phyloP scores from a whole-genome alignment of 2,797 vertebrate genomes.

The Varecia variegata region DNA sequence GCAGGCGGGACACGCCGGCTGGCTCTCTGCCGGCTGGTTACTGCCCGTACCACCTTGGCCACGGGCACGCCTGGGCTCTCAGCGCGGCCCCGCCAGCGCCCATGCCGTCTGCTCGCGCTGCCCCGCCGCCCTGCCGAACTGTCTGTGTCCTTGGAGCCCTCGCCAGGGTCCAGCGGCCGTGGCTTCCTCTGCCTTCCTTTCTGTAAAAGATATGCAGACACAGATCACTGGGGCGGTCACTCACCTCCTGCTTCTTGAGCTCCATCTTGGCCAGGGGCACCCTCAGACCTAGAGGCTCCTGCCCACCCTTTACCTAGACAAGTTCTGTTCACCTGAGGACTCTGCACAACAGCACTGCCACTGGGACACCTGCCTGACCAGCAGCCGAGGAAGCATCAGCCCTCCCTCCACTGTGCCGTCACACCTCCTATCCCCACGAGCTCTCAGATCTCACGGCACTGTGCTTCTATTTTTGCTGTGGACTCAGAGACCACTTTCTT shows the following conservation, averaged over 20 bases:
- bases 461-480: not conserved
- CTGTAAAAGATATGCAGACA: slow-evolving; percentile 32
- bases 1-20: slow-evolving; percentile 76
- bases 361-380: not conserved
- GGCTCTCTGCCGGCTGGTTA: slow-evolving; percentile 83
- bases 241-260: not conserved
- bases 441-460: not conserved
- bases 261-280: not conserved
- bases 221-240: rapidly evolving
- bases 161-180: slow-evolving; percentile 91
- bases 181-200: slow-evolving; percentile 91
- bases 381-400: rapidly evolving
- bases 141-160: slow-evolving; percentile 87
- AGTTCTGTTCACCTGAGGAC: not conserved
- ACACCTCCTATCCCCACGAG: not conserved
- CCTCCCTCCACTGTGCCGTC: rapidly evolving
- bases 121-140: slow-evolving; percentile 89
- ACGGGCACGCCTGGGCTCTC: slow-evolving; percentile 84
- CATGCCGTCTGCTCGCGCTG: slow-evolving; percentile 84
- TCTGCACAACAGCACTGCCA: not conserved
- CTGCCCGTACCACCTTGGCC: slow-evolving; percentile 85
- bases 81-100: slow-evolving; percentile 84
- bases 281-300: not conserved
- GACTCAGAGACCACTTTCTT: not conserved
- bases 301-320: not conserved